Evolutionary conservation across 2,797 vertebrate genomes (phyloP), one percentile per base, ranked within the genome.

Genomic region (Tinamus major): DNA sequence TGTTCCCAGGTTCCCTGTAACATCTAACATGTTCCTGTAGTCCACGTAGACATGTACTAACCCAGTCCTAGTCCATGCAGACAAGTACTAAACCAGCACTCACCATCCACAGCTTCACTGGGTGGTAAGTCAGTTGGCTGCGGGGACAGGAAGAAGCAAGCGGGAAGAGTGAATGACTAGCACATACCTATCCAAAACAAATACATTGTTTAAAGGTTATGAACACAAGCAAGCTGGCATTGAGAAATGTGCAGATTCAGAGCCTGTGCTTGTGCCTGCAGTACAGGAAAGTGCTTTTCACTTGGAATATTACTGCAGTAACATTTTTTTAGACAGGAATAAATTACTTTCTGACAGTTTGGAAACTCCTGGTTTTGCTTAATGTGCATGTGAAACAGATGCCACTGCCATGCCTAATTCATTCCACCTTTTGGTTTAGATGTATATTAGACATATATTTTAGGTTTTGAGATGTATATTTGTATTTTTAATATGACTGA

Each of bases 261-360:
- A 46, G 24, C 29, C 3, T 44, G 13, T 0, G 0, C 19, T 81
- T 78, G 37, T 2, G 6, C 12, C 29, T 74, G 9, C 24, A 61
- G 42, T 39, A 78, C 29, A 68, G 81, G 13, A 42, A 46, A 62
- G 20, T 64, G 48, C 29, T 90, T 93, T 93, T 58, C 13, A 41
- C 23, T 58, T 81, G 31, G 6, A 79, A 14, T 13, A 23, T 77
- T 85, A 80, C 35, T 85, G n/a, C 29, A 75, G n/a, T 27, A 70
- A 18, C 8, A 1, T 42, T 11, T 62, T 61, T 71, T 29, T 35
- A 35, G 27, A 33, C 37, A 71, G 18, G 27, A 59, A 68, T 64
- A 58, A 41, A 39, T 72, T 55, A 21, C 85, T 92, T 94, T 83
- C 69, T 80, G 53, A 26, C 2, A 26, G 24, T 49, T 64, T 70